These are phyloP conservation scores for Uropetala carovei DNA, from an alignment of 2,888 invertebrate species.

Conservation along the genomic window DNA sequence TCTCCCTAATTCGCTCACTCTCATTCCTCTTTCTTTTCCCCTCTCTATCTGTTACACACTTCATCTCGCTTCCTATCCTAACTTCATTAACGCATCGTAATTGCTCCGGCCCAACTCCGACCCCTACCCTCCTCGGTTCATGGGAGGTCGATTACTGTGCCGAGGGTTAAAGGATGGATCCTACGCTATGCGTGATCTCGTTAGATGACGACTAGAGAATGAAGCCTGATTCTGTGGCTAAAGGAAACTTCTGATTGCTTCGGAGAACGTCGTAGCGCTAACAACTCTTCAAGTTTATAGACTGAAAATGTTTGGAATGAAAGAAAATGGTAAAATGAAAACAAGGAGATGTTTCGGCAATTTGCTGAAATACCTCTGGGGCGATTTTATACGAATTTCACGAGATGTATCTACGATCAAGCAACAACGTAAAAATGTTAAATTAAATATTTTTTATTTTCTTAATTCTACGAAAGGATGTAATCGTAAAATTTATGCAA, in stretches of 20 bases:
- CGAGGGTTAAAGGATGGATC: not conserved
- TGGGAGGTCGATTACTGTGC: not conserved
- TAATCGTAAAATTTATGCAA: too few species aligned
- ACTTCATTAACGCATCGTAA: conserved; percentile 52
- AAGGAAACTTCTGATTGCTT: not conserved
- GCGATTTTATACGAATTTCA: too few species aligned
- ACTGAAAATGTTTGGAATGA: too few species aligned
- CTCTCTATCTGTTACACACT: not conserved
- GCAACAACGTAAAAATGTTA: too few species aligned
- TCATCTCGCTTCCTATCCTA: conserved; percentile 1
- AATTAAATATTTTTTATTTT: too few species aligned
- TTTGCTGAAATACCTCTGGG: too few species aligned
- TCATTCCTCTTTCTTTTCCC: not conserved
- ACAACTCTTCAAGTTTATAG: too few species aligned
- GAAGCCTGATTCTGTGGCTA: not conserved
- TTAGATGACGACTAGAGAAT: not conserved
- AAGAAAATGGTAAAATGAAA: too few species aligned
- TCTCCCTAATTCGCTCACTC: not conserved
- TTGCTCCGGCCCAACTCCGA: conserved; percentile 23
- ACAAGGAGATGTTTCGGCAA: too few species aligned
- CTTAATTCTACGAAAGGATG: too few species aligned
- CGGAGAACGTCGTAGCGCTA: not conserved
- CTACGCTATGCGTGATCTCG: not conserved
- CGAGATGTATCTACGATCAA: too few species aligned
- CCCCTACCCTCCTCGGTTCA: not conserved